Evolutionary conservation across 2,113 vertebrate genomes (phyloP).

Genomic region (Osmerus eperlanus): DNA sequence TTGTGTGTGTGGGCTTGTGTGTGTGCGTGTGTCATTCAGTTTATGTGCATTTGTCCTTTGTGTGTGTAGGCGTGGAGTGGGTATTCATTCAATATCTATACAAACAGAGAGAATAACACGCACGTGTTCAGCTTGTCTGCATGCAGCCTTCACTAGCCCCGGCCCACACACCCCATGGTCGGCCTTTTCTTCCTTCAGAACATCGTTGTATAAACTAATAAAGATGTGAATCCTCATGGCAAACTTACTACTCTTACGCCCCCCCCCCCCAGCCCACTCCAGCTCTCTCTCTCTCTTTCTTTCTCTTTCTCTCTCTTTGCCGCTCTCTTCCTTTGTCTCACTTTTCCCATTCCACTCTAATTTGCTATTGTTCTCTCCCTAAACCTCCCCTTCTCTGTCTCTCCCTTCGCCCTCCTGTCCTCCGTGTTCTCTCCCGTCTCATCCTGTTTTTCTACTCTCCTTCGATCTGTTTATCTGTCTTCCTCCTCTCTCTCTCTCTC

Average conservation of each 20-base stretch:
- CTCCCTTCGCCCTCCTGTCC: constrained; percentile 54
- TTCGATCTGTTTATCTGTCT: constrained; percentile 60
- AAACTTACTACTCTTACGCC: too few relatives aligned
- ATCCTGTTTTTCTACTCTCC: constrained; percentile 55
- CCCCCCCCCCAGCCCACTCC: constrained; percentile 15
- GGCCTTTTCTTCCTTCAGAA: constrained; percentile 59
- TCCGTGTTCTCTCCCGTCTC: constrained; percentile 40
- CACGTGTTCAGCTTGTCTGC: constrained; percentile 30
- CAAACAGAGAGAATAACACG: constrained; percentile 14
- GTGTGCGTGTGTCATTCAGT: constrained; percentile 3
- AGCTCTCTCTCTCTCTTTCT: constrained; percentile 38
- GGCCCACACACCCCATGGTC: constrained; percentile 53
- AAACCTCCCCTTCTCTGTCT: not conserved
- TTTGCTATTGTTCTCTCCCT: not conserved
- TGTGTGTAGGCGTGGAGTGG: not conserved
- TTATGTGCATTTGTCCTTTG: constrained; percentile 27
- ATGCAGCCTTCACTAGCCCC: constrained; percentile 56
- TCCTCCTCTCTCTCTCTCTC: constrained; percentile 14
- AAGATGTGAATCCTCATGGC: constrained; percentile 54
- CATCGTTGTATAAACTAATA: constrained; percentile 61
- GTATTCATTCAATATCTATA: not conserved
- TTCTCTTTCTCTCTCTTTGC: constrained; percentile 21
- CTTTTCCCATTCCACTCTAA: not conserved
- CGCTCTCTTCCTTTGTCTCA: not conserved
- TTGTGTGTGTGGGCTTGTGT: not conserved